These are phyloP conservation scores for Clinocottus analis DNA, from an alignment of 2,113 vertebrate species.

Conservation along the genomic window DNA sequence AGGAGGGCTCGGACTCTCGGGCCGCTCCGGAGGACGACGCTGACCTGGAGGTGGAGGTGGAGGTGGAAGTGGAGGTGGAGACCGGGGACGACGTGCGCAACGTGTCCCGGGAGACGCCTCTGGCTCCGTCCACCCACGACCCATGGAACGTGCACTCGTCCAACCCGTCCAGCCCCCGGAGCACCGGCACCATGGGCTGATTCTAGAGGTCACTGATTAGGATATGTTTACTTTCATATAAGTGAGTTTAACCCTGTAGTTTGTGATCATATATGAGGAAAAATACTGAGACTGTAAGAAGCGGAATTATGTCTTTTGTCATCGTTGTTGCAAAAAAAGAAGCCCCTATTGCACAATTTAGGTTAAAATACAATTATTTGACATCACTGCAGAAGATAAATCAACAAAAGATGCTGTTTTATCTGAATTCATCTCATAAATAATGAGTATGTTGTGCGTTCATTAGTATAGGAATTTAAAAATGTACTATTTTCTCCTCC, in stretches of 20 bases:
- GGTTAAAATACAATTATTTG: slow-evolving; percentile 2
- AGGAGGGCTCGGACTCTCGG: slow-evolving; percentile 84
- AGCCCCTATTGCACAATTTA: slow-evolving; percentile 60
- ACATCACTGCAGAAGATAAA: background rate
- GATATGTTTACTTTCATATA: background rate
- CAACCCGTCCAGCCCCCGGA: slow-evolving; percentile 79
- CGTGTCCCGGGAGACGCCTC: slow-evolving; percentile 77
- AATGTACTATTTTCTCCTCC: too few relatives aligned
- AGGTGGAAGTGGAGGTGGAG: slow-evolving; percentile 59
- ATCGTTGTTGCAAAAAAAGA: slow-evolving; percentile 17
- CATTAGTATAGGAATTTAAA: background rate
- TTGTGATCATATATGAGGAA: background rate
- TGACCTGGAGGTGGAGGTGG: slow-evolving; percentile 70
- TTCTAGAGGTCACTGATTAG: background rate
- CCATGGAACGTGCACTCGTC: slow-evolving; percentile 83
- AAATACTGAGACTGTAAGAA: background rate
- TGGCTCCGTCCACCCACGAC: slow-evolving; percentile 81
- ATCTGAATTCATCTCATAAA: background rate
- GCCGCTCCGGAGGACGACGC: slow-evolving; percentile 77
- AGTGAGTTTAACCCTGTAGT: slow-evolving; percentile 4
- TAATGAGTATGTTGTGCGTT: background rate
- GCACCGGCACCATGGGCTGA: slow-evolving; percentile 68
- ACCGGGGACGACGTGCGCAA: slow-evolving; percentile 70
- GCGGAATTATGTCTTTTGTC: slow-evolving; percentile 2
- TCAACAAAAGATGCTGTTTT: background rate